Evolutionary conservation across 2,888 invertebrate species (phyloP), one percentile per base, ranked within the genome.

Genomic region (Chymomyza amoena): DNA sequence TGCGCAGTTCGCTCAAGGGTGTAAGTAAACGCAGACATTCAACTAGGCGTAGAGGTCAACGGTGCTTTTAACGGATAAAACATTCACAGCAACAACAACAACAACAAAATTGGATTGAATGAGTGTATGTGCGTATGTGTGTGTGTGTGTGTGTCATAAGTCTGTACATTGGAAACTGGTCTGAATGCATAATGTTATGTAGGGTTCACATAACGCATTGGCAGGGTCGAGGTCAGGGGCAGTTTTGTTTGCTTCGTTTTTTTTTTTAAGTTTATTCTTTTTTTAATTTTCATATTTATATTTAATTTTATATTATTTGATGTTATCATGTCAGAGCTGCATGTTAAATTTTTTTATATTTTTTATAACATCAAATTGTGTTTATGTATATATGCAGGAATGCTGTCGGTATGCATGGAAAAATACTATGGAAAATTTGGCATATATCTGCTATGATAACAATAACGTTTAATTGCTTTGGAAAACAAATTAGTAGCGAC

Each of bases 1-100:
- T 78, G 67, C 73, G 73, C 79, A 68, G 72, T 72, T 61, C 72
- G 64, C 73, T 84, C 86, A 88, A 82, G 88, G 88, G 88, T 82
- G 86, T 73, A 57, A 61, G 65, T 6, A 66, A 62, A 61, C 13
- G 20, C 65, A 63, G 52, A 56, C 56, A 50, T 64, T 7, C 7
- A 65, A 59, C 61, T 68, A 36, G 68, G 63, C 67, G 66, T 82
- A 86, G 88, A 83, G 88, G 88, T 88, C 88, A 83, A 88, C 81
- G 79, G 76, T 80, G 88, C 73, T 80, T 87, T 87, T 83, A 86
- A 83, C 81, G 77, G 72, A 36, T 45, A 45, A 45, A 45, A 45
- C 39, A 45, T 45, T 2, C 13, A 45, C 39, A 45, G 6, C 13
- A 13, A 45, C 39, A 45, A 45, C 39, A 10, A 45, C 39, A 45